Evolutionary conservation across 1,140 invertebrate species (phyloP).

Genomic region (Zaprionus inermis): DNA sequence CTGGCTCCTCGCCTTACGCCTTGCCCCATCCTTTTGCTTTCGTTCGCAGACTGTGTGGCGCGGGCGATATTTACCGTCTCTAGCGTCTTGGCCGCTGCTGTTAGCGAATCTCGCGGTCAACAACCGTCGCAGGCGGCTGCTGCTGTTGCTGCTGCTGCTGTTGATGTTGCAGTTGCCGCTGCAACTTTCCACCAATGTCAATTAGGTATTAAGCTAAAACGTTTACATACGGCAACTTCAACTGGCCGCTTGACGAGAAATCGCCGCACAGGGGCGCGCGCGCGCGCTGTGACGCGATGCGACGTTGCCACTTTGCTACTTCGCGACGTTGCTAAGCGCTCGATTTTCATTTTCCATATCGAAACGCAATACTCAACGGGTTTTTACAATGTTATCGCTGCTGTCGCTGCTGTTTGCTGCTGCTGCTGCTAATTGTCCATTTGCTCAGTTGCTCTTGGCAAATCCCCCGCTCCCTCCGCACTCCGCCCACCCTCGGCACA

Average conservation of each 20-base stretch:
- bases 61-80: conserved; percentile 43
- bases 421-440: conserved; percentile 63
- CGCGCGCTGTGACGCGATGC: conserved; percentile 15
- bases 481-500: not conserved
- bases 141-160: conserved; percentile 11
- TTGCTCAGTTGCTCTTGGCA: conserved; percentile 54
- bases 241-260: conserved; percentile 30
- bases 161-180: conserved; percentile 25
- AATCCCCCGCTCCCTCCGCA: conserved; percentile 10
- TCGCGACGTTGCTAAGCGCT: not conserved
- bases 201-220: conserved; percentile 75
- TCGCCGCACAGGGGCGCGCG: conserved; percentile 11
- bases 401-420: conserved; percentile 28
- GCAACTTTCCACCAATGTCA: conserved; percentile 79
- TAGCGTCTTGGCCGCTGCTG: conserved; percentile 22
- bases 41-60: conserved; percentile 57
- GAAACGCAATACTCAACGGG: conserved; percentile 46
- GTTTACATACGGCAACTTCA: conserved; percentile 73
- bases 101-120: conserved; percentile 54
- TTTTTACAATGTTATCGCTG: conserved; percentile 40
- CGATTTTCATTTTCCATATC: conserved; percentile 59
- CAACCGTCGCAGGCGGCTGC: conserved; percentile 41
- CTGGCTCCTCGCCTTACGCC: conserved; percentile 1
- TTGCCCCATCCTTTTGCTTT: conserved; percentile 73
- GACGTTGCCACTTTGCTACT: not conserved